Conservation (phyloP, 2,113 vertebrate genomes). For the Tyrannus savana region DNA sequence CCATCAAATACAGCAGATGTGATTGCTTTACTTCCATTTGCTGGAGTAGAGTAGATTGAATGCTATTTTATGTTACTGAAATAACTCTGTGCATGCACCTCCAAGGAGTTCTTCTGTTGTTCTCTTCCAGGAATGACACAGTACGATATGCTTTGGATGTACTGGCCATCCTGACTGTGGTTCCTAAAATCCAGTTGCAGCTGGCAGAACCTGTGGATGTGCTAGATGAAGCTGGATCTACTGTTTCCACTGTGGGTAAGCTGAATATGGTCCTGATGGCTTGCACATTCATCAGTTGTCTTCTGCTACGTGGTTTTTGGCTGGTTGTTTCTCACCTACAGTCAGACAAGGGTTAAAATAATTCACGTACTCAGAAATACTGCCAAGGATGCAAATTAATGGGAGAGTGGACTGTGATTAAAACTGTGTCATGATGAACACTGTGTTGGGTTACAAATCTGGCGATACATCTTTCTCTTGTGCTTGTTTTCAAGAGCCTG, state of each 20-base stretch:
- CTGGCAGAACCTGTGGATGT: constrained; percentile 93
- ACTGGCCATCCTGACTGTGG: constrained; percentile 94
- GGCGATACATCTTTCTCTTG: not conserved
- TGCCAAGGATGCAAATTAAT: not conserved
- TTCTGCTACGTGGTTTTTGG: not conserved
- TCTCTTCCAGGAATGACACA: constrained; percentile 89
- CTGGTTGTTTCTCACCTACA: not conserved
- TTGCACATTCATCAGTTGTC: not conserved
- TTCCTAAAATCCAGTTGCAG: constrained; percentile 95
- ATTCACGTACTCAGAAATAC: not conserved
- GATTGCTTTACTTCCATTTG: not conserved
- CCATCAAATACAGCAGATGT: not conserved
- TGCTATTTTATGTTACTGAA: not conserved
- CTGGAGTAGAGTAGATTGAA: not conserved
- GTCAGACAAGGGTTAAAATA: not conserved
- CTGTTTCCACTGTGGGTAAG: constrained; percentile 94
- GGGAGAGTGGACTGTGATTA: not conserved
- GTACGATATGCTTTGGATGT: constrained; percentile 97
- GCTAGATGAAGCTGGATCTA: constrained; percentile 90
- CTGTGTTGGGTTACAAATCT: not conserved
- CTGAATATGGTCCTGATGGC: not conserved
- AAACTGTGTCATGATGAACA: not conserved
- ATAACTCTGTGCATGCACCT: not conserved
- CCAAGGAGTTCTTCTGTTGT: not conserved
- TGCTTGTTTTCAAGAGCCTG: not conserved